Conservation (phyloP, 35 echinoderm and acorn worm species). For the Lytechinus pictus region DNA sequence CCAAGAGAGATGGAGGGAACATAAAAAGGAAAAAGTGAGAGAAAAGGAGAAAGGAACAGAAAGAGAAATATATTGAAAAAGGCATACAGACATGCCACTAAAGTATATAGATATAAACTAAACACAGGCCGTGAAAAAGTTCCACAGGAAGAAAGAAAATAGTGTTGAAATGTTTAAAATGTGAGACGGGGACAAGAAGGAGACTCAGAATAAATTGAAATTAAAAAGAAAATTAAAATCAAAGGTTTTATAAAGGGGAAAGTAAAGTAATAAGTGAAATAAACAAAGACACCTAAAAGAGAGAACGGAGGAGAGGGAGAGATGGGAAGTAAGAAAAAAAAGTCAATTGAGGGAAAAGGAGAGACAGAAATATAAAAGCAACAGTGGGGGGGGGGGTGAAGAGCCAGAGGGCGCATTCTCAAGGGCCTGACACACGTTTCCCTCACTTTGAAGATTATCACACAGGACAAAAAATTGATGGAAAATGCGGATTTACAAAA, state of each 20-base stretch:
- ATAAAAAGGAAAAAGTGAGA: background rate
- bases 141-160: background rate
- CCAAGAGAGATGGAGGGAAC: background rate
- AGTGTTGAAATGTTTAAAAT: background rate
- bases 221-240: background rate
- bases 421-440: background rate
- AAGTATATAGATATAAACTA: background rate
- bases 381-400: background rate
- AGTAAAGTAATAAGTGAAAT: background rate
- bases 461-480: background rate
- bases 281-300: background rate
- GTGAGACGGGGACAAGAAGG: too few relatives aligned
- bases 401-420: background rate
- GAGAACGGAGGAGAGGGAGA: background rate
- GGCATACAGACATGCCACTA: background rate
- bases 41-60: background rate
- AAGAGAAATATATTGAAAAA: background rate
- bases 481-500: background rate
- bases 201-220: too few relatives aligned
- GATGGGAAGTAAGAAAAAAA: background rate
- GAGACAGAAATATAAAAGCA: background rate
- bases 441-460: slow-evolving; percentile 21
- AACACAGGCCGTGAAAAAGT: too few relatives aligned
- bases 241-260: background rate
- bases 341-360: background rate